Conservation (phyloP, 2,888 invertebrate genomes). For the Diogma glabrata region DNA sequence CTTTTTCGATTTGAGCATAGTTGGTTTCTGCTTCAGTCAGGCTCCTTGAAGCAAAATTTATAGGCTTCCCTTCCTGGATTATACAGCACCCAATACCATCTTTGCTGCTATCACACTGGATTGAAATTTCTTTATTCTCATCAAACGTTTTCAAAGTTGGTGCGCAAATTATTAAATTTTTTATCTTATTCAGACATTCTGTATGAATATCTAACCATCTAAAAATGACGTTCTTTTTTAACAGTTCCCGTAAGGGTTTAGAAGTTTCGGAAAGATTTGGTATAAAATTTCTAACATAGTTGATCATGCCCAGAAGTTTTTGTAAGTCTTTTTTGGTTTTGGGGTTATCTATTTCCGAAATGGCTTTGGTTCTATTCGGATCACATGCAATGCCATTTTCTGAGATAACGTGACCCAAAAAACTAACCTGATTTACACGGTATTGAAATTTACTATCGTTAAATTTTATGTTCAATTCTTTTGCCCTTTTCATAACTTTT, state of each 20-base stretch:
- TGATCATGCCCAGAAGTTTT: constrained; percentile 15
- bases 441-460: too few relatives aligned
- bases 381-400: neutral
- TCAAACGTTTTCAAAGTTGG: constrained; percentile 14
- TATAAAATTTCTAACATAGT: constrained; percentile 17
- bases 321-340: neutral
- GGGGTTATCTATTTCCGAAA: too few relatives aligned
- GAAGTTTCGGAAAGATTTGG: constrained; percentile 16
- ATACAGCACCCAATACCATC: constrained; percentile 11
- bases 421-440: neutral
- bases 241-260: constrained; percentile 15
- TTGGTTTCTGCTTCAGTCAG: constrained; percentile 14
- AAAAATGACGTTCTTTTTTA: constrained; percentile 15
- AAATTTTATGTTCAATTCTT: too few relatives aligned
- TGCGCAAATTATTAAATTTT: constrained; percentile 12
- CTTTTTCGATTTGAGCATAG: too few relatives aligned
- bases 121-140: constrained; percentile 12
- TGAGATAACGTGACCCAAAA: neutral
- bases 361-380: neutral
- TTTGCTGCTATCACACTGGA: too few relatives aligned
- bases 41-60: too few relatives aligned
- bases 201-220: constrained; percentile 13
- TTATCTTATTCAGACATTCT: constrained; percentile 12
- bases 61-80: too few relatives aligned
- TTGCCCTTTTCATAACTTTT: too few relatives aligned